phyloP scores from a whole-genome alignment of 2,797 vertebrate genomes.

The Leptatherina wallacei region DNA sequence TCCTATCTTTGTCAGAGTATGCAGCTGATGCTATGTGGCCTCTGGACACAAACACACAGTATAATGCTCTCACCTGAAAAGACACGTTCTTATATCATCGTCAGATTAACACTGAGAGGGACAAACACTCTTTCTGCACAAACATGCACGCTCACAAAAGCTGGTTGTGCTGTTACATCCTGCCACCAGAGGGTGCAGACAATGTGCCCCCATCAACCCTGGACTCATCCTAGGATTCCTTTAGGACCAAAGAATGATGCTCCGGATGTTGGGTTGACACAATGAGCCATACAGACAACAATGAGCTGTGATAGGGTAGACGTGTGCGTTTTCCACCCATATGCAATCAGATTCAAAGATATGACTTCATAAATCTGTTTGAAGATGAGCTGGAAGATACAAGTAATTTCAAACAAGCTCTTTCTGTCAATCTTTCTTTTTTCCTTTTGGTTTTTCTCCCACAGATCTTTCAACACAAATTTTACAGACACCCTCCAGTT shows the following conservation, averaged over 20 bases:
- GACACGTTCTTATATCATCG: slow-evolving; percentile 38
- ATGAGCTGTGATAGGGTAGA: slow-evolving; percentile 47
- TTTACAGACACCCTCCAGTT: not conserved
- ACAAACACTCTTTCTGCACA: slow-evolving; percentile 28
- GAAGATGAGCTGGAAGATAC: slow-evolving; percentile 52
- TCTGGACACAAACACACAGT: slow-evolving; percentile 53
- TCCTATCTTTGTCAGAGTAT: slow-evolving; percentile 68
- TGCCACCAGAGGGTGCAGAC: slow-evolving; percentile 85
- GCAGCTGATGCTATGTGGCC: slow-evolving; percentile 70
- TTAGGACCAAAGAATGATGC: slow-evolving; percentile 61
- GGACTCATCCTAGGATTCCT: slow-evolving; percentile 58
- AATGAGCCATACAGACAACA: slow-evolving; percentile 58
- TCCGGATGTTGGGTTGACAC: slow-evolving; percentile 64
- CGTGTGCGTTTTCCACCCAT: slow-evolving; percentile 14
- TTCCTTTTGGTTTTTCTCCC: slow-evolving; percentile 1
- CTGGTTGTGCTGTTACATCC: slow-evolving; percentile 73
- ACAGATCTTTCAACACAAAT: not conserved
- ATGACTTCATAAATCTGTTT: slow-evolving; percentile 31
- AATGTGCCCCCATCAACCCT: slow-evolving; percentile 78
- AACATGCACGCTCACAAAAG: slow-evolving; percentile 38
- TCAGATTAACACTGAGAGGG: slow-evolving; percentile 27
- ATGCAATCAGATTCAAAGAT: slow-evolving; percentile 39
- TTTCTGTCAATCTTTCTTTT: slow-evolving; percentile 12
- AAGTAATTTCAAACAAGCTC: slow-evolving; percentile 28
- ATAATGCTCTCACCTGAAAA: slow-evolving; percentile 64